These are phyloP conservation scores for Potamilus streckersoni DNA, from an alignment of 1,140 invertebrate genomes.

Conservation along the genomic window DNA sequence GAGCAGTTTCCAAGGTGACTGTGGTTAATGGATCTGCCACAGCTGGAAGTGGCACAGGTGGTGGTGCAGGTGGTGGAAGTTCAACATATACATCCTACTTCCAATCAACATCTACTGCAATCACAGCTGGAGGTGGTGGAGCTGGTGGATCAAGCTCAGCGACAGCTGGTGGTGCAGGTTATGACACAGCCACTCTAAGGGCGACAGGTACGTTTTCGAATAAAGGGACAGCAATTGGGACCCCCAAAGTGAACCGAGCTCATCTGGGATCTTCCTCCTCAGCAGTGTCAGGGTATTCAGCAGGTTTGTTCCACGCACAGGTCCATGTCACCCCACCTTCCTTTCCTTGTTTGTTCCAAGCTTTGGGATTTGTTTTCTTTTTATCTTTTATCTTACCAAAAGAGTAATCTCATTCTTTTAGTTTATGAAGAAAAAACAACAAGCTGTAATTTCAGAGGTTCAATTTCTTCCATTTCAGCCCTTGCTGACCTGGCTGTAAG, in stretches of 20 bases:
- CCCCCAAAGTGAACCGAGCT: conserved; percentile 19
- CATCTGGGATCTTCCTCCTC: conserved; percentile 22
- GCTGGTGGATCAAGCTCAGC: neutral
- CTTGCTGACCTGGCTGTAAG: too few relatives aligned
- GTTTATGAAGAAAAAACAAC: too few relatives aligned
- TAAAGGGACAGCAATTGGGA: conserved; percentile 26
- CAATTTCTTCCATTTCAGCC: too few relatives aligned
- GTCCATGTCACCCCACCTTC: too few relatives aligned
- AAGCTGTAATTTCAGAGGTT: too few relatives aligned
- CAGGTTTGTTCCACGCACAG: neutral
- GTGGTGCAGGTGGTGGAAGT: conserved; percentile 18
- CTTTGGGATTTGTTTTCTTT: too few relatives aligned
- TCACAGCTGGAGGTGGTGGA: conserved; percentile 12
- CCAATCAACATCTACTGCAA: conserved; percentile 16
- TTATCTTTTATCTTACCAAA: too few relatives aligned
- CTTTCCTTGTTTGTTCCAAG: too few relatives aligned
- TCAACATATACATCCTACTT: conserved; percentile 31
- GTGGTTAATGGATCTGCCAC: conserved; percentile 28
- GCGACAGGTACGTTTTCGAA: conserved; percentile 33
- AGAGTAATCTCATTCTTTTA: too few relatives aligned
- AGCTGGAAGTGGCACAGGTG: conserved; percentile 18
- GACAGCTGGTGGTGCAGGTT: neutral
- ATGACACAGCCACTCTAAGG: conserved; percentile 23
- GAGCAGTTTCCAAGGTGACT: conserved; percentile 16
- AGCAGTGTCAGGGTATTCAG: conserved; percentile 5